Percentiles rank a stretch among this genome's conserved stretches.
phyloP scores from a whole-genome alignment of 1,140 invertebrate genomes.

The Neodiprion pinetum region DNA sequence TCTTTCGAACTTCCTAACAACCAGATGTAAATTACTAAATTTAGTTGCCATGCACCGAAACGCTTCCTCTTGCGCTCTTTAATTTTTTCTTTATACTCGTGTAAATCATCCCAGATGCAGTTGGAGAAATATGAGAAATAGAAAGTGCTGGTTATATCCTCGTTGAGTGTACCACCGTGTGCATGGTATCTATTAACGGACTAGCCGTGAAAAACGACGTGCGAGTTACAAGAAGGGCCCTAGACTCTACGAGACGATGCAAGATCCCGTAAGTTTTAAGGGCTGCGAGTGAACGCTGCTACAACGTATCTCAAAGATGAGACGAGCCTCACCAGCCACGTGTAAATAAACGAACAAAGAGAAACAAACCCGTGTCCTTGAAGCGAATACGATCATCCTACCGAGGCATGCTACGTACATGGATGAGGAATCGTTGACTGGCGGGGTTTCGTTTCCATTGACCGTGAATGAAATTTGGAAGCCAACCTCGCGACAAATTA shows the following conservation, averaged over 20 bases:
- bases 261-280: too few species aligned
- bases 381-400: not conserved
- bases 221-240: too few species aligned
- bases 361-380: not conserved
- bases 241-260: too few species aligned
- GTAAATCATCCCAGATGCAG: not conserved
- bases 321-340: not conserved
- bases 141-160: not conserved
- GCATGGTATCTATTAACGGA: not conserved
- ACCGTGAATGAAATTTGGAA: not conserved
- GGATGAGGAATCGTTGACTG: not conserved
- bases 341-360: not conserved
- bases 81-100: not conserved
- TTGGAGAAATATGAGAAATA: not conserved
- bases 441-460: not conserved
- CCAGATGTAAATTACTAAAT: not conserved
- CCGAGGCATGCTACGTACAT: too few species aligned
- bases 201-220: not conserved
- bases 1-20: not conserved
- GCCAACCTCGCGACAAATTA: not conserved
- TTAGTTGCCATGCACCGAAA: not conserved
- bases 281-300: too few species aligned
- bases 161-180: not conserved
- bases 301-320: too few species aligned
- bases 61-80: not conserved